These are phyloP conservation scores for Collichthys lucidus DNA, from an alignment of 2,113 vertebrate genomes.

Conservation along the genomic window DNA sequence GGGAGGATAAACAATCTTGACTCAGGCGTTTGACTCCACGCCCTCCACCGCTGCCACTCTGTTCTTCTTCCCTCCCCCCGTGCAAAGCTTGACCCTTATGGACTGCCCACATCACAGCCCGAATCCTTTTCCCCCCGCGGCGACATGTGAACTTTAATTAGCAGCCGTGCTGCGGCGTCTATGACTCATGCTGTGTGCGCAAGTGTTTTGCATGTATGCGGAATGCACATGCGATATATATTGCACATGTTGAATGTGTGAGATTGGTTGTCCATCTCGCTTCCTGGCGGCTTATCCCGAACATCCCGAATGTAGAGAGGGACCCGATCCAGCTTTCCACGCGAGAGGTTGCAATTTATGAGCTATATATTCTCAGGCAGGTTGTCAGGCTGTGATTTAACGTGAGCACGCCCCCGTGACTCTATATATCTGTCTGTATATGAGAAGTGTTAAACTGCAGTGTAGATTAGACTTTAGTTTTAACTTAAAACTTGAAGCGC, in stretches of 20 bases:
- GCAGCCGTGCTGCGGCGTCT: neutral
- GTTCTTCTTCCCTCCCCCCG: constrained; percentile 48
- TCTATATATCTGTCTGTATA: neutral
- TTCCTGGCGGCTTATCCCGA: neutral
- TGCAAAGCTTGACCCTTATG: constrained; percentile 58
- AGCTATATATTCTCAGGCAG: neutral
- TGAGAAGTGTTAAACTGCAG: no score
- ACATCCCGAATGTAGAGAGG: neutral
- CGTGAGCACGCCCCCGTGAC: neutral
- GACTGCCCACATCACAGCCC: constrained; percentile 55
- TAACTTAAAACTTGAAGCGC: no score
- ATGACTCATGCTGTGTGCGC: neutral
- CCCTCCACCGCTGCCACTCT: constrained; percentile 30
- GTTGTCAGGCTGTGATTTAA: neutral
- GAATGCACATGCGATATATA: neutral
- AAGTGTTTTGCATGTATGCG: neutral
- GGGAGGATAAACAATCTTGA: constrained; percentile 50
- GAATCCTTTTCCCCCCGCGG: neutral
- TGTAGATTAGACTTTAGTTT: no score
- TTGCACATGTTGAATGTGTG: neutral
- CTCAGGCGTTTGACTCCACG: constrained; percentile 56
- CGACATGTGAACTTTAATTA: constrained; percentile 48
- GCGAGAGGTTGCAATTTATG: neutral
- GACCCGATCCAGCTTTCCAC: neutral
- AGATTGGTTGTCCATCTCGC: neutral